Evolutionary conservation across 2,113 vertebrate genomes (phyloP), one percentile per base, ranked within the genome.

Genomic region (Theristicus caerulescens): DNA sequence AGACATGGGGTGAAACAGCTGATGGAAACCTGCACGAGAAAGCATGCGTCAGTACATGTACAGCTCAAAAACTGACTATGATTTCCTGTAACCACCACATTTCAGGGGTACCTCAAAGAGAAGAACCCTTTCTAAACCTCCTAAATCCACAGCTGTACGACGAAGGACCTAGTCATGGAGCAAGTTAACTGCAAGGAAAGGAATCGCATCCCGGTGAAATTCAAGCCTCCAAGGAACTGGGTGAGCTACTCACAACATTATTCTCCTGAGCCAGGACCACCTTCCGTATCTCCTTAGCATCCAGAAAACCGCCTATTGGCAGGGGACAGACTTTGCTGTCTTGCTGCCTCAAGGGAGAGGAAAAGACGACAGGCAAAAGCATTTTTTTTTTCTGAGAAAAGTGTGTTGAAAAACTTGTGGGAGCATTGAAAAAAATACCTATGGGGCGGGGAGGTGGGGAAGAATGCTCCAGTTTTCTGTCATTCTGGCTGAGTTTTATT

Each of bases 71-170:
- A 46, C 1, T 1, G 29, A 21, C 44, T 44, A 6, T 5, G 12
- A n/a, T n/a, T 62, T 51, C 54, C 72, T 3, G 1, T 1, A n/a
- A n/a, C 31, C 62, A 57, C 6, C 42, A 61, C 4, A 2, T 8
- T 58, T 24, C 71, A 58, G 0, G 32, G 54, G 55, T 16, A 65
- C 10, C 51, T 78, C 32, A 3, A 59, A 19, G 8, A 29, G 36
- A 47, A 51, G 40, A 84, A 40, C 4, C 16, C 42, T 58, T 87
- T 52, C 40, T 51, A 17, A 78, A 40, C 25, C 44, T 57, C 10
- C 0, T 3, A 21, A 38, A 24, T 4, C 29, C 65, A 61, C 0
- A 32, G 29, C 0, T 22, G 11, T 9, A 57, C 0, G 3, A 59
- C 0, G 7, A 25, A 80, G 31, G 64, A 67, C 13, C 13, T 11